Base-by-base conservation (phyloP, 2,888 invertebrate genomes). In the Coleophora deauratella region DNA sequence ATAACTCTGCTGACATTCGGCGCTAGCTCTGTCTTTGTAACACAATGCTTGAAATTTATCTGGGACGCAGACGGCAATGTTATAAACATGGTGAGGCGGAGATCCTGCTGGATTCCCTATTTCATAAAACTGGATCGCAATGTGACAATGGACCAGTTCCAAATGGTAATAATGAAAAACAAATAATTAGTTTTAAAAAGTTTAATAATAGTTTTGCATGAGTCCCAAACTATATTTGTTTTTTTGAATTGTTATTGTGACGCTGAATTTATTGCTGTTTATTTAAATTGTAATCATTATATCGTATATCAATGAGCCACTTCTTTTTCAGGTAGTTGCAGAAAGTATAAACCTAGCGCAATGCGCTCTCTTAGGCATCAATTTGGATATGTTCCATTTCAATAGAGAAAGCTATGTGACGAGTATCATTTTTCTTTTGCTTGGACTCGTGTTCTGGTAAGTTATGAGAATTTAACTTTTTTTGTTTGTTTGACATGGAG, bases 391-490 rank as follows among this genome's bases (percentile, higher is more conserved):
- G 7, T 31, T 31, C 11, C 31, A 11, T 1, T 31, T 31, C 4
- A 7, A n/a, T 9, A 31, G 31, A n/a, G 10, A n/a, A 10, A 11
- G 11, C 9, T 31, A n/a, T n/a, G 4, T 10, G 4, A 31, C 10
- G 11, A n/a, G 31, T 11, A 31, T 31, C 31, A 37, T 47, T 30
- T 41, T 75, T 27, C 45, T 65, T 10, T 0, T 55, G 3, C 49
- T 74, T n/a, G 61, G 62, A 14, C n/a, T 62, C 14, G 27, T 63
- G 12, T 72, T 65, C 55, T 76, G 76, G 77, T 75, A 49, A 31
- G 10, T 21, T 21, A 4, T 21, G 3, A 6, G 21, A 21, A 21
- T 6, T 21, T 21, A 21, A 6, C 3, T 3, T 6, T 3, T 4
- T 6, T 21, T 21, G 21, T 6, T 3, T 21, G 6, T 21, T 21